These are phyloP conservation scores for Drosophila setosimentum DNA, from an alignment of 2,888 invertebrate genomes.

Conservation along the genomic window DNA sequence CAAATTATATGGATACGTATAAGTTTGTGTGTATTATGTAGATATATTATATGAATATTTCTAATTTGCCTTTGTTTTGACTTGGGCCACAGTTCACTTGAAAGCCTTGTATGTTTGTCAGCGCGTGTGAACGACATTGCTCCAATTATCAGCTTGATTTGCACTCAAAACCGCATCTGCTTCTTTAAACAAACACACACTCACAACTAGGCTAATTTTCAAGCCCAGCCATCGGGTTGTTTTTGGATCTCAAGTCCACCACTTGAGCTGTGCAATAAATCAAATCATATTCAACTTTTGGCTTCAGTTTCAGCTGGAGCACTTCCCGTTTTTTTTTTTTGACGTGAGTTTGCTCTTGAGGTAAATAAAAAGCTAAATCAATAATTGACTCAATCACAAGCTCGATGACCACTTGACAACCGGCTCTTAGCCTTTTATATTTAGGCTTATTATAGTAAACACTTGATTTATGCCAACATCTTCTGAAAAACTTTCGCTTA, in stretches of 20 bases:
- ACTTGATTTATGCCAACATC: conserved; percentile 35
- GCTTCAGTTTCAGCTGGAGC: conserved; percentile 30
- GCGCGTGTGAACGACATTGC: conserved; percentile 70
- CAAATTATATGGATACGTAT: not conserved
- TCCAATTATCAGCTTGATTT: conserved; percentile 67
- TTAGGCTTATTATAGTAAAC: conserved; percentile 22
- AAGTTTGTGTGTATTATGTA: conserved; percentile 39
- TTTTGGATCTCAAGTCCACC: conserved; percentile 8
- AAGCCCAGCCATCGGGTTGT: conserved; percentile 34
- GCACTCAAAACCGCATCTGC: conserved; percentile 43
- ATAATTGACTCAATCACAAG: conserved; percentile 54
- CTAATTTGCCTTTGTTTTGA: conserved; percentile 67
- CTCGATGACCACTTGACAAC: conserved; percentile 38
- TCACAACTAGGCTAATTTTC: conserved; percentile 67
- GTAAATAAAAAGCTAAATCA: conserved; percentile 35
- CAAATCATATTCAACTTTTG: conserved; percentile 39
- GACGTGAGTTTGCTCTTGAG: conserved; percentile 44
- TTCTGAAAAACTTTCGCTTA: conserved; percentile 43
- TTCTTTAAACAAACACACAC: conserved; percentile 9
- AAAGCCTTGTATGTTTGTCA: conserved; percentile 66
- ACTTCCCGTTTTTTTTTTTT: conserved; percentile 57
- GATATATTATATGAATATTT: conserved; percentile 48
- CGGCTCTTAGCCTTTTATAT: conserved; percentile 1
- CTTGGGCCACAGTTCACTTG: conserved; percentile 32
- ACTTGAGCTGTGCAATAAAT: conserved; percentile 44